These are phyloP conservation scores for Stegodyphus dumicola DNA, from an alignment of 1,140 invertebrate genomes.

Conservation along the genomic window DNA sequence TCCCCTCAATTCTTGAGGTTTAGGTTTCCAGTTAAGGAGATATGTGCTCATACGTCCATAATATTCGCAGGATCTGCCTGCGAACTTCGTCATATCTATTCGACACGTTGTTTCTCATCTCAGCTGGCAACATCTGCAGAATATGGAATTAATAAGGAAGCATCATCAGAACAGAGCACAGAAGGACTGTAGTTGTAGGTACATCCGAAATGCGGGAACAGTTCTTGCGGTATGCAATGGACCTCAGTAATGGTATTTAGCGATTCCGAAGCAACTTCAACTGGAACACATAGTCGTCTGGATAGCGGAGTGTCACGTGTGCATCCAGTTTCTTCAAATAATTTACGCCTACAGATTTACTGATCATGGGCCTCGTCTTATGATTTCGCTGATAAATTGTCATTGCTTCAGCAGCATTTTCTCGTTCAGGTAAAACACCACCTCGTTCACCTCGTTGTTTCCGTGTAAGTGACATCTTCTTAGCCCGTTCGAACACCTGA, in stretches of 20 bases:
- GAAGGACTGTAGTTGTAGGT: background rate
- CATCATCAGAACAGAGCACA: background rate
- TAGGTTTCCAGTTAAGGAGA: conserved; percentile 3
- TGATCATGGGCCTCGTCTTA: background rate
- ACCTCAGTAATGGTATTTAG: background rate
- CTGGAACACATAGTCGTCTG: background rate
- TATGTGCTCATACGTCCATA: background rate
- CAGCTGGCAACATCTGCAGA: background rate
- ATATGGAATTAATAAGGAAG: background rate
- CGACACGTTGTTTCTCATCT: background rate
- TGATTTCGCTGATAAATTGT: background rate
- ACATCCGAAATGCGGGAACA: background rate
- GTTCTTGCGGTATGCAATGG: background rate
- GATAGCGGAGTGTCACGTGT: background rate
- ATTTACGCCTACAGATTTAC: background rate
- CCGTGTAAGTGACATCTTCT: background rate
- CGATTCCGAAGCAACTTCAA: background rate
- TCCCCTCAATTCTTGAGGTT: background rate
- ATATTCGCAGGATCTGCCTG: background rate
- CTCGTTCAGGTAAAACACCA: background rate
- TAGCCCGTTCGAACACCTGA: background rate
- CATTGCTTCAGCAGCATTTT: background rate
- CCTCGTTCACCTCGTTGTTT: background rate
- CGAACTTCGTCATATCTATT: background rate
- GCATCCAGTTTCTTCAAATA: background rate